phyloP scores from a whole-genome alignment of 2,113 vertebrate species.

The Spea multiplicata region DNA sequence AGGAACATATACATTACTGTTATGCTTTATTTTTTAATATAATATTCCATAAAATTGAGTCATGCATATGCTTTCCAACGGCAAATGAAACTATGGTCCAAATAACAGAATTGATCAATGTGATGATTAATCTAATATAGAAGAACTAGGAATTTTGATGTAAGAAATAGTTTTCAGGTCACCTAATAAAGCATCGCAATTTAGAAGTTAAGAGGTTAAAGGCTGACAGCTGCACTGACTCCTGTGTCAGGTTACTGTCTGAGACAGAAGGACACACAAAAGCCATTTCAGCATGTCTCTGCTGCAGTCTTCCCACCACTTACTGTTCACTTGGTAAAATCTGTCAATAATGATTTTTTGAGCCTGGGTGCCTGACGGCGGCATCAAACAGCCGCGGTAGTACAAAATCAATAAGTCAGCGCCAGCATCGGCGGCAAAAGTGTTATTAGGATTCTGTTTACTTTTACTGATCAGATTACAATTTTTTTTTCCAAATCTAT shows the following conservation, averaged over 20 bases:
- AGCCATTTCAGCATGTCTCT: constrained; percentile 59
- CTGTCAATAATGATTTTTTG: constrained; percentile 57
- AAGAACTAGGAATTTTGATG: no score
- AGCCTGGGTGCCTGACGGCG: constrained; percentile 53
- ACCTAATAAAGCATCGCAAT: constrained; percentile 57
- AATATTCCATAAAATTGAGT: no score
- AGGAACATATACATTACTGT: no score
- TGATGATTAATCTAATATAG: no score
- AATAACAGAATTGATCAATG: no score
- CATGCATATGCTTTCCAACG: no score
- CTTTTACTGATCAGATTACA: constrained; percentile 56
- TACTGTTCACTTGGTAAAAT: constrained; percentile 53
- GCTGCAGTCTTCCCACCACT: constrained; percentile 45
- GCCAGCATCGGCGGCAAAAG: constrained; percentile 56
- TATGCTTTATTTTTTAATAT: no score
- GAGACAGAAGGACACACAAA: constrained; percentile 58
- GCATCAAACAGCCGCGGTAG: constrained; percentile 64
- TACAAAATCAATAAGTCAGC: constrained; percentile 65
- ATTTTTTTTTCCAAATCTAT: constrained; percentile 50
- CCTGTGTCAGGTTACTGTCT: constrained; percentile 62
- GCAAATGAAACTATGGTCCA: no score
- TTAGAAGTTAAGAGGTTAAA: constrained; percentile 56
- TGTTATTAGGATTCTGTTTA: constrained; percentile 61
- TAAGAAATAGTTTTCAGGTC: constrained; percentile 53
- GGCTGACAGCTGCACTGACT: constrained; percentile 56